Evolutionary conservation across 2,113 vertebrate genomes (phyloP).

Genomic region (Trochalopteron elliotii): DNA sequence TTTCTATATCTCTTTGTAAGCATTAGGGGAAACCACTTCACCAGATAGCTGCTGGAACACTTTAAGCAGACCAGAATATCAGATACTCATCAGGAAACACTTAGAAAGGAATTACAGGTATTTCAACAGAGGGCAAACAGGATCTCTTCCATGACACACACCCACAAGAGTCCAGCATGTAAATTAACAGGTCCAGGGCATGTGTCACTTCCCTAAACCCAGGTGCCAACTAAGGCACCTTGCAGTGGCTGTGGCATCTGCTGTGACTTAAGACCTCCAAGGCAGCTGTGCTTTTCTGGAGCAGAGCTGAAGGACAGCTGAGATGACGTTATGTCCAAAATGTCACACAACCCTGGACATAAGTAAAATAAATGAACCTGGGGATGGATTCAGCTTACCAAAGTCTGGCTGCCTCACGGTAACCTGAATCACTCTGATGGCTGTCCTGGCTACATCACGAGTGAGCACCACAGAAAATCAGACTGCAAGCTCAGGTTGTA

Average conservation of each 20-base stretch:
- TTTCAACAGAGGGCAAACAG: background rate
- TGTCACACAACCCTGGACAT: background rate
- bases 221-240: background rate
- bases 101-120: background rate
- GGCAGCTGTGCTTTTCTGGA: background rate
- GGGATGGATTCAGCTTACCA: fast-evolving
- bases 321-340: background rate
- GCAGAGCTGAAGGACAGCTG: background rate
- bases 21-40: background rate
- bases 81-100: background rate
- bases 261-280: background rate
- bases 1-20: background rate
- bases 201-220: background rate
- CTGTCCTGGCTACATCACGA: background rate
- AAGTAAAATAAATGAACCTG: background rate
- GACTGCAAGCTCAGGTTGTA: fast-evolving
- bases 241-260: background rate
- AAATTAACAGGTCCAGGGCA: background rate
- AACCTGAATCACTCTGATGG: background rate
- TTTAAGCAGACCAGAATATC: background rate
- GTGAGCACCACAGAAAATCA: background rate
- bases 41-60: background rate
- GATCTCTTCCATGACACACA: background rate
- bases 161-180: background rate
- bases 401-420: background rate